Evolutionary conservation across 2,797 vertebrate species (phyloP), one percentile per base, ranked within the genome.

Genomic region (Phalloptychus januarius): DNA sequence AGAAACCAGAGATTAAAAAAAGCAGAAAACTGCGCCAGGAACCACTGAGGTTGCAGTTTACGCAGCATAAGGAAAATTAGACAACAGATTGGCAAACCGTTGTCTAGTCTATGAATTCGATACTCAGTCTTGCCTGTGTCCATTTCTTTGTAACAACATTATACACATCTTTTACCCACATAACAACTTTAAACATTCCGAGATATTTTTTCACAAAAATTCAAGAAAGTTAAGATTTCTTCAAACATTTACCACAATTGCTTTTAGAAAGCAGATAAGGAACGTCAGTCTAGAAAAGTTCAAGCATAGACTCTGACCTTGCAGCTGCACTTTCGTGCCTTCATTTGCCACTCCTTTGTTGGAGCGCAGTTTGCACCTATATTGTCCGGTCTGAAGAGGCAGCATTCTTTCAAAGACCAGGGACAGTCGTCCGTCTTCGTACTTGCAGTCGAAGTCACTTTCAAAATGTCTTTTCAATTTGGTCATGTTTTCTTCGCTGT

Each of bases 361-460:
- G 69, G 94, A 94, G n/a, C 4, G 79, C 2, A 94, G 65, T 71
- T 92, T 93, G 80, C 95, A 95, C 11, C 5, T 72, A 86, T 91
- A 94, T 12, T 0, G 15, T 1, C 82, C 74, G 0, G 36, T 82
- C 0, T 91, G 78, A 58, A 61, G 44, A 2, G 92, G 92, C 75
- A 36, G 40, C 50, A 89, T 45, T 12, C 69, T 11, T 15, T 36
- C 1, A 15, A 94, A 78, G 72, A 83, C 76, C 38, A 95, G 74
- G 1, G 86, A 79, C 54, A 95, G 65, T 0, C 46, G 56, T 11
- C 83, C 78, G 1, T 82, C 45, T 25, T 44, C 4, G 5, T 93
- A 94, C 11, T 63, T 12, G 10, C 95, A 95, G 0, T 25, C 1
- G 31, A 92, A 86, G 18, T 58, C 23, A 2, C 61, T 85, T 0